phyloP scores from a whole-genome alignment of 2,113 vertebrate genomes.

The Chaetops frenatus region DNA sequence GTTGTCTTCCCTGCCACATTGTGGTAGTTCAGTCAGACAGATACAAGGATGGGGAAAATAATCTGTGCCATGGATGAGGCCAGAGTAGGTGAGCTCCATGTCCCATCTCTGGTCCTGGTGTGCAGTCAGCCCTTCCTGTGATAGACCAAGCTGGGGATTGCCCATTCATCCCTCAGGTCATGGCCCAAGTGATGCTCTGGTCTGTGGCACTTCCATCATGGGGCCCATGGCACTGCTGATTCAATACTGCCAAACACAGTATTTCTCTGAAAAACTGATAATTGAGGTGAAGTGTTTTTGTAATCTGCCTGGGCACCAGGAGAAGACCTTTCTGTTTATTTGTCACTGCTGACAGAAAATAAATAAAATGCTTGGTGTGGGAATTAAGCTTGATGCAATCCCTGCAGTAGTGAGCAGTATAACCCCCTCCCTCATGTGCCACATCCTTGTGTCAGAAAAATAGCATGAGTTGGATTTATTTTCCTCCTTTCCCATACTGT shows the following conservation, averaged over 20 bases:
- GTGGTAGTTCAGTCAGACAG: neutral
- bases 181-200: neutral
- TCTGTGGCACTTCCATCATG: accelerated
- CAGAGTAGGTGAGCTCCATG: neutral
- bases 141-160: neutral
- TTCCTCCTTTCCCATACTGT: neutral
- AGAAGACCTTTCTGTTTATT: neutral
- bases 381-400: neutral
- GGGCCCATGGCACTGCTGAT: neutral
- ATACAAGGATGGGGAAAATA: neutral
- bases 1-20: neutral
- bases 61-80: neutral
- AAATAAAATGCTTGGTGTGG: neutral
- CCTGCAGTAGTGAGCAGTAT: neutral
- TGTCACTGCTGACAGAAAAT: neutral
- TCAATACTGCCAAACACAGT: accelerated
- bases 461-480: neutral
- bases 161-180: neutral
- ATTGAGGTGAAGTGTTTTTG: neutral
- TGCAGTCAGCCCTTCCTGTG: neutral
- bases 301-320: neutral
- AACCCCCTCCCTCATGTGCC: neutral
- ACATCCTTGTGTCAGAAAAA: neutral
- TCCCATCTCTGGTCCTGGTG: neutral
- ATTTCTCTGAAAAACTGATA: neutral